Conservation (phyloP, 2,888 invertebrate genomes). For the Lydus trimaculatus region DNA sequence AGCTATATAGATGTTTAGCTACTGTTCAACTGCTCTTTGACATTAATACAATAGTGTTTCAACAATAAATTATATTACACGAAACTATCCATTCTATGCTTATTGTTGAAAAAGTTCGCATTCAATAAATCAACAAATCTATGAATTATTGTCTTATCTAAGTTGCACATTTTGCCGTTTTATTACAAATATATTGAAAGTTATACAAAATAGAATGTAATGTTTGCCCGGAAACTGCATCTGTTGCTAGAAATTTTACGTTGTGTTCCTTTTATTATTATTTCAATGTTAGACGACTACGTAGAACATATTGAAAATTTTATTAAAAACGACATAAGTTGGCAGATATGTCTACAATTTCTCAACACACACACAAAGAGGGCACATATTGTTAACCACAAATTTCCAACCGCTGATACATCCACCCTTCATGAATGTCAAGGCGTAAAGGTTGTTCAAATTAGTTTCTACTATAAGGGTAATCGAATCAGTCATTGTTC, state of each 20-base stretch:
- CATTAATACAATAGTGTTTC: neutral
- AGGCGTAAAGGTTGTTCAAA: too few relatives aligned
- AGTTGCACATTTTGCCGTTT: neutral
- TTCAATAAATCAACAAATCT: neutral
- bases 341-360: neutral
- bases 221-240: neutral
- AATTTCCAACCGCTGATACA: neutral
- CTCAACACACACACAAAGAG: neutral
- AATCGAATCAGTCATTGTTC: too few relatives aligned
- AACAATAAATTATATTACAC: constrained; percentile 21
- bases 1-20: constrained; percentile 32
- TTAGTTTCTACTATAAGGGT: too few relatives aligned
- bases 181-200: neutral
- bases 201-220: constrained; percentile 7
- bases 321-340: constrained; percentile 4
- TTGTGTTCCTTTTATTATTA: constrained; percentile 4
- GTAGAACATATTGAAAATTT: constrained; percentile 8
- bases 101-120: neutral
- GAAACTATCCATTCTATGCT: constrained; percentile 2
- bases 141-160: constrained; percentile 6
- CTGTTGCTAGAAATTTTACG: neutral
- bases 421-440: neutral
- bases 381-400: neutral
- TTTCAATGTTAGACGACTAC: neutral
- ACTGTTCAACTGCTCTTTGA: neutral